A percentile compares a stretch with the other conserved stretches of the same genome.
These are phyloP conservation scores for Heliocidaris tuberculata DNA, from an alignment of 35 echinoderm and acorn worm species.

Conservation along the genomic window DNA sequence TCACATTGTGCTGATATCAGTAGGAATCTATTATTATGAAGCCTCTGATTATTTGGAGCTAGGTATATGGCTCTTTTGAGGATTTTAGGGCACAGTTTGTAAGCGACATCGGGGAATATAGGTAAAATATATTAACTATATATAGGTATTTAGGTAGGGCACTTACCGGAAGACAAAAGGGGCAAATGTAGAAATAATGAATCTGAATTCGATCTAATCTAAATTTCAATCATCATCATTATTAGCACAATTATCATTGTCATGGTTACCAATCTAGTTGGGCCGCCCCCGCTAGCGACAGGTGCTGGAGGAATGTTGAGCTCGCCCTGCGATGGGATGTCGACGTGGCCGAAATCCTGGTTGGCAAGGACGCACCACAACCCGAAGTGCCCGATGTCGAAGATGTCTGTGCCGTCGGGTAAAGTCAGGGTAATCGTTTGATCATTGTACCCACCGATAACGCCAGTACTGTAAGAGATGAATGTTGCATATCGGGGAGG, in stretches of 20 bases:
- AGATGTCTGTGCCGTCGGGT: neutral
- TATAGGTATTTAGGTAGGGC: too few species aligned
- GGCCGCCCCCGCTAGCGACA: neutral
- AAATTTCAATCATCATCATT: neutral
- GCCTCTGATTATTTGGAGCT: too few species aligned
- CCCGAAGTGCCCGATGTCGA: conserved; percentile 46
- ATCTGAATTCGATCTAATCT: neutral
- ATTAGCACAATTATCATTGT: neutral
- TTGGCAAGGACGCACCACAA: neutral
- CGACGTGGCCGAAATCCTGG: conserved; percentile 51
- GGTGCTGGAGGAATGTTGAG: neutral
- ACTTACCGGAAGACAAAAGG: too few species aligned
- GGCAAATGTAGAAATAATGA: neutral
- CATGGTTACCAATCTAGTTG: neutral
- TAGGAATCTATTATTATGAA: too few species aligned
- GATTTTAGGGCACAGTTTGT: too few species aligned
- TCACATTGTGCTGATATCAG: too few species aligned
- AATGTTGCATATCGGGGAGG: too few species aligned
- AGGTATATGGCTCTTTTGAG: too few species aligned
- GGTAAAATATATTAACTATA: too few species aligned
- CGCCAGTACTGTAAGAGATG: neutral
- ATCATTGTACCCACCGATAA: neutral
- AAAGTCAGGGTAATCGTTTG: conserved; percentile 37
- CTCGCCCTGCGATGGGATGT: neutral
- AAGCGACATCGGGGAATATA: too few species aligned